These are phyloP conservation scores for Henricia sp. DNA, from an alignment of 53 echinoderm and acorn worm species.

Conservation along the genomic window DNA sequence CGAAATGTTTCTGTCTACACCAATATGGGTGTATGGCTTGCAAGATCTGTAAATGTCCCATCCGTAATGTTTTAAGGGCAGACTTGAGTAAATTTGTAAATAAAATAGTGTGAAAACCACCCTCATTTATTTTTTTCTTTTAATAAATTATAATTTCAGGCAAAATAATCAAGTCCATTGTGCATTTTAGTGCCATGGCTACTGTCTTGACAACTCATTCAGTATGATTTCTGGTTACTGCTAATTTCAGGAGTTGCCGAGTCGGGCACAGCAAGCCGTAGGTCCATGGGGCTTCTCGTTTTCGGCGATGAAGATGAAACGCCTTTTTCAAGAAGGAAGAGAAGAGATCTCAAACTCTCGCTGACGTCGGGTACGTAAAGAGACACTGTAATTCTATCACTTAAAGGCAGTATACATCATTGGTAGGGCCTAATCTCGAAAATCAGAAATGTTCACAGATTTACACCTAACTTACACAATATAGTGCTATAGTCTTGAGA, in stretches of 20 bases:
- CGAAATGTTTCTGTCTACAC: too few relatives aligned
- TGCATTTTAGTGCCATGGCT: neutral
- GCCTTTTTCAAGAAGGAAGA: neutral
- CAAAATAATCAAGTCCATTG: neutral
- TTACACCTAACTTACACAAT: too few relatives aligned
- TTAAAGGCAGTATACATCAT: neutral
- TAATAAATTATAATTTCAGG: neutral
- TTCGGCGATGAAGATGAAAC: slow-evolving; percentile 28
- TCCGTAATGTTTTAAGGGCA: too few relatives aligned
- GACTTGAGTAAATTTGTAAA: too few relatives aligned
- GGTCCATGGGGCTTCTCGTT: slow-evolving; percentile 38
- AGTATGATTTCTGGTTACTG: neutral
- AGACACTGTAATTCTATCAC: neutral
- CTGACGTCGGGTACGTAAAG: neutral
- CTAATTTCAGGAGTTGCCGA: neutral
- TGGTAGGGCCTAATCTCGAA: too few relatives aligned
- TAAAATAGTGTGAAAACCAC: too few relatives aligned
- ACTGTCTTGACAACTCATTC: neutral
- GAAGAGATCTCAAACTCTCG: neutral
- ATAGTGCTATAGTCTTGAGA: too few relatives aligned
- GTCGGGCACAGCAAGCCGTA: slow-evolving; percentile 44
- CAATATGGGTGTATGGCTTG: too few relatives aligned
- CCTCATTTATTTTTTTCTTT: too few relatives aligned
- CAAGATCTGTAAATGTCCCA: too few relatives aligned
- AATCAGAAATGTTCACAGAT: too few relatives aligned